Evolutionary conservation across 2,113 vertebrate species (phyloP), one percentile per base, ranked within the genome.

Genomic region (Theristicus caerulescens): DNA sequence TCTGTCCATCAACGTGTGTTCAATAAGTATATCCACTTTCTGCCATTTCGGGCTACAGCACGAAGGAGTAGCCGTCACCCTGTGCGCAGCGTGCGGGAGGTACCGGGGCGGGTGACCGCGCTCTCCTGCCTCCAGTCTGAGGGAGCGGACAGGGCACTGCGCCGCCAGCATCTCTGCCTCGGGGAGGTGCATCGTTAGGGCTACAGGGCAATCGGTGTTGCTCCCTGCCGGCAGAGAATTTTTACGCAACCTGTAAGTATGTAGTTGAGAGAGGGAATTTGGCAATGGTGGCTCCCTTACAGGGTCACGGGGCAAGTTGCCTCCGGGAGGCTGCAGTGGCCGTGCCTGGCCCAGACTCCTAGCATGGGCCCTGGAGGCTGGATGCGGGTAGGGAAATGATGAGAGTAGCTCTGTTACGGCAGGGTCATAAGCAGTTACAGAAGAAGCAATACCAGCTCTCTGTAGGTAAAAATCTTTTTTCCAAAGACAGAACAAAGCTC

Each of bases 81-180:
- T 21, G 40, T 25, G 36, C 11, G 1, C 25, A 26, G 38, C 2
- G 0, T 0, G 1, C 16, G 40, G 38, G 27, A 58, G 25, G 16
- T 65, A 8, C 15, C 8, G 9, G 36, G 29, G 44, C 9, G 7
- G 14, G 3, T 72, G n/a, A 27, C 24, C 7, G 10, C 9, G 0
- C 11, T 70, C 29, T 81, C 21, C 66, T 21, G 13, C 32, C 58
- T 10, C 36, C 42, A 77, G 71, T 14, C 19, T 25, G 31, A 83
- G 78, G 78, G 51, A 86, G 76, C 70, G 55, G 32, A 46, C 27
- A 18, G 38, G 74, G 32, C 73, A 54, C 22, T 1, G 2, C 18
- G 31, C 13, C 31, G 5, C 1, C 0, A 54, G 11, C 29, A 24
- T n/a, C 58, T 40, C 57, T 47, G 55, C 57, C 24, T 13, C 1